Evolutionary conservation across 2,797 vertebrate genomes (phyloP).

Genomic region (Varecia variegata): DNA sequence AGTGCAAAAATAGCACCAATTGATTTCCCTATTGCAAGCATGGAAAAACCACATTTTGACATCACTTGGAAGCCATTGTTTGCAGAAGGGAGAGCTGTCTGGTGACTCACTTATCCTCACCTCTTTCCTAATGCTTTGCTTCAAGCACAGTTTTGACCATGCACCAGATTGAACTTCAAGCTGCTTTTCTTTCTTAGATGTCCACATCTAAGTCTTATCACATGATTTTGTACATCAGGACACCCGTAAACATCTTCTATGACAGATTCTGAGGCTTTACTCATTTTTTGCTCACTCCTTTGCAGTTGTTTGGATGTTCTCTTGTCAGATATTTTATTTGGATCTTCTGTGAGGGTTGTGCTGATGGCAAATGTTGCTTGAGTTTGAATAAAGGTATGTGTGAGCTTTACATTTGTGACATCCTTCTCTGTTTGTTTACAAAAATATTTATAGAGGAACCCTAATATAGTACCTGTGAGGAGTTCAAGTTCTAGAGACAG

Average conservation of each 20-base stretch:
- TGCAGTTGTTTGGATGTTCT: background rate
- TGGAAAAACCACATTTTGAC: constrained; percentile 39
- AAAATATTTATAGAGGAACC: background rate
- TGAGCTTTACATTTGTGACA: background rate
- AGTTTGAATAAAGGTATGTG: background rate
- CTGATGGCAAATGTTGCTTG: background rate
- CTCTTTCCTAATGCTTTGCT: constrained; percentile 2
- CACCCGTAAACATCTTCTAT: background rate
- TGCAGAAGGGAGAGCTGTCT: background rate
- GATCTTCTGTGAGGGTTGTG: background rate
- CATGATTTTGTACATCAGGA: background rate
- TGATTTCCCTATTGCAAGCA: background rate
- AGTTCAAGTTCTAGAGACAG: background rate
- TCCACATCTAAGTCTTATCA: background rate
- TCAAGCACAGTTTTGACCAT: background rate
- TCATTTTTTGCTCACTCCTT: background rate
- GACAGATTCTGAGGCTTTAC: background rate
- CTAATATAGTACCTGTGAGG: background rate
- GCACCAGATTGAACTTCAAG: background rate
- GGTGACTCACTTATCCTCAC: constrained; percentile 43
- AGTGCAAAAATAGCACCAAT: constrained; percentile 49
- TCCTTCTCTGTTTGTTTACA: background rate
- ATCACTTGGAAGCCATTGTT: constrained; percentile 50
- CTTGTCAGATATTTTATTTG: background rate
- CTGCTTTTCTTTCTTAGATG: background rate